Evolutionary conservation across 2,797 vertebrate genomes (phyloP), one percentile per base, ranked within the genome.

Genomic region (Propithecus perrieri): DNA sequence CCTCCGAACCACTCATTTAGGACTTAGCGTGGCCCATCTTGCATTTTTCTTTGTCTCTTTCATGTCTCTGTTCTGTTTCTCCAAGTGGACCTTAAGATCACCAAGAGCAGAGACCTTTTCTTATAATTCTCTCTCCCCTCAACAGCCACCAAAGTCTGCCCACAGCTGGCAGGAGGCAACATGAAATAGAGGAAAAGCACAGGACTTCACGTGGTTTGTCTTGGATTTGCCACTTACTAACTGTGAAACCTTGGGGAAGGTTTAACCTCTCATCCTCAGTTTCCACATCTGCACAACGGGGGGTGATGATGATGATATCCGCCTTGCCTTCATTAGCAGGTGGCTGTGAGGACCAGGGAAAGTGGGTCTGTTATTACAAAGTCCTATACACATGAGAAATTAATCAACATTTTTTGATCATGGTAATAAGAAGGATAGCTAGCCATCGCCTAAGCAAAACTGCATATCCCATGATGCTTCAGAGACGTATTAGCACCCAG

Each of bases 121-220:
- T 67, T 35, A 28, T 26, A 30, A 72, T 67, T 57, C 15, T 71
- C 38, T 67, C 59, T 41, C 8, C 15, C 33, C 33, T 38, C 41
- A 76, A n/a, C 6, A 79, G 76, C 7, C 38, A 22, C 61, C 8
- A 4, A 67, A 28, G 20, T 72, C 80, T 90, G 59, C 17, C 75
- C 83, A 74, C 4, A 65, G 72, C 50, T 87, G 48, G 87, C 20
- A 93, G 8, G 74, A 81, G 4, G 55, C 10, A 61, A 74, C 9
- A 74, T 10, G 43, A 86, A 65, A 33, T 2, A 35, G 0, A 81
- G 43, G 24, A 35, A 46, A 71, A 89, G 35, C 4, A n/a, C 12
- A 28, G 50, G 41, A 11, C 9, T 26, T n/a, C 4, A 1, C 0
- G 15, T 3, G 13, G 38, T 24, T 53, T 46, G 1, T 6, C 26